Conservation (phyloP, 1,140 invertebrate species). For the Sycophaga agraensis region DNA sequence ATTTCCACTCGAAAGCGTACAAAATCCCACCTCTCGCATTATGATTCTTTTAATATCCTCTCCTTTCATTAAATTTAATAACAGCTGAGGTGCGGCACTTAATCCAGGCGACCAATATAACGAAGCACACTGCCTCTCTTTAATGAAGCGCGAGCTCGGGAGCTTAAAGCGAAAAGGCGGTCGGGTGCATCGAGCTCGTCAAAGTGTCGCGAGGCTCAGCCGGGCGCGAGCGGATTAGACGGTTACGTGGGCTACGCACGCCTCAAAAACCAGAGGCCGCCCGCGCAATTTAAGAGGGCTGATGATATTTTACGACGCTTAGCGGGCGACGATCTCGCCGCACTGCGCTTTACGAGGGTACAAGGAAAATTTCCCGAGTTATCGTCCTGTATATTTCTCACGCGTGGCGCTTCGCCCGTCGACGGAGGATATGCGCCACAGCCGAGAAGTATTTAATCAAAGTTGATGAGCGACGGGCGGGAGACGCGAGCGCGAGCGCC, state of each 20-base stretch:
- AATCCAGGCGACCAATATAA: conserved; percentile 9
- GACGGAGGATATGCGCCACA: neutral
- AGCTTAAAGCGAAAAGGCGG: neutral
- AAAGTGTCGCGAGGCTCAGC: conserved; percentile 5
- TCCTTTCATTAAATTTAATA: conserved; percentile 14
- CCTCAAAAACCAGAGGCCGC: conserved; percentile 22
- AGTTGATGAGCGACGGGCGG: no score
- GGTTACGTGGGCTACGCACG: no score
- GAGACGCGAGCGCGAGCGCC: no score
- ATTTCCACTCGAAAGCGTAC: no score
- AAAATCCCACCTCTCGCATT: no score
- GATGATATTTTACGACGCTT: conserved; percentile 39
- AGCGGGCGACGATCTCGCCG: conserved; percentile 33
- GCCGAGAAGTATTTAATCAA: conserved; percentile 20
- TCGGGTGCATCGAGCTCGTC: neutral
- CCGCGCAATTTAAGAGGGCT: conserved; percentile 34
- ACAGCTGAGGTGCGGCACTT: neutral
- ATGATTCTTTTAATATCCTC: neutral
- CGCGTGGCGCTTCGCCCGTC: neutral
- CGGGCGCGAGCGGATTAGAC: no score
- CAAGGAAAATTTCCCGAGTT: conserved; percentile 15
- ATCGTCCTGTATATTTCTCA: neutral
- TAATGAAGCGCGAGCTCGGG: neutral
- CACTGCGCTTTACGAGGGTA: conserved; percentile 17
- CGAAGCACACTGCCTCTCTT: neutral